These are phyloP conservation scores for Onychomys leucogaster DNA, from an alignment of 2,797 vertebrate species.

Conservation along the genomic window DNA sequence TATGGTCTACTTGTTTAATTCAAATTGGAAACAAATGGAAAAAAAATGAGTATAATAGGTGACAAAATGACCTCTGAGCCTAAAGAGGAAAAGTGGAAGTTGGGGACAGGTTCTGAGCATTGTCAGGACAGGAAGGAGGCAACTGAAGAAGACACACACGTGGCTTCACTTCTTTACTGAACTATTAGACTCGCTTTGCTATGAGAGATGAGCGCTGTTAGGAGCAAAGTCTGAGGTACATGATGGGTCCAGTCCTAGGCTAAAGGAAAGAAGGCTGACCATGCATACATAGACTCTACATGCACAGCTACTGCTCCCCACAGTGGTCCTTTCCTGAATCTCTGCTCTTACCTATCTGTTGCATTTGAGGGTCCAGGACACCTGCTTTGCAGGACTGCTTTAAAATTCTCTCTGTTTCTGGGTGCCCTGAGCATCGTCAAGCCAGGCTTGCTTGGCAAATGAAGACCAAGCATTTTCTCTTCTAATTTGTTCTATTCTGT, in stretches of 20 bases:
- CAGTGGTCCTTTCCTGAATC: too few relatives aligned
- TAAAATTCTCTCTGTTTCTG: neutral
- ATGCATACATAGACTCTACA: neutral
- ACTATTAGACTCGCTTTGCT: neutral
- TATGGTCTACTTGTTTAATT: neutral
- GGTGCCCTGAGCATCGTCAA: neutral
- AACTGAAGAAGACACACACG: neutral
- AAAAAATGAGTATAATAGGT: neutral
- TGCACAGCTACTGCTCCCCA: accelerated
- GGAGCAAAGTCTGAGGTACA: neutral
- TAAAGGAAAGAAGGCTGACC: neutral
- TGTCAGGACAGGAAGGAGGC: neutral
- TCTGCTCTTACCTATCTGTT: neutral
- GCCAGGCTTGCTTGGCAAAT: too few relatives aligned
- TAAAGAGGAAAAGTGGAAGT: neutral
- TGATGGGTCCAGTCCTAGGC: too few relatives aligned
- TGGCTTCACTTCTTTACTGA: neutral
- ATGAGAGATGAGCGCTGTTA: too few relatives aligned
- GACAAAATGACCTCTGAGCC: neutral
- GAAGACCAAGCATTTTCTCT: neutral
- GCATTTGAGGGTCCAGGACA: neutral
- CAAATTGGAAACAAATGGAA: neutral
- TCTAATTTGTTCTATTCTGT: too few relatives aligned
- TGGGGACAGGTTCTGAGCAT: neutral
- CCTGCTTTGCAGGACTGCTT: neutral